Conservation (phyloP, 2,113 vertebrate species). For the human region GRCh38 chr3:72490501-72491000, state of each 20-base stretch:
- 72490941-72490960: not conserved
- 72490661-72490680: too few relatives aligned
- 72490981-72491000: not conserved
- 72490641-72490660: too few relatives aligned
- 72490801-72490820: not conserved
- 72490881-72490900: not conserved
- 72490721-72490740: too few relatives aligned
- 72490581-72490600: too few relatives aligned
- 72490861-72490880: not conserved
- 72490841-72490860: not conserved
- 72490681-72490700: too few relatives aligned
- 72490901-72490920: not conserved
- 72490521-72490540: too few relatives aligned
- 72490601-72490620: rapidly evolving
- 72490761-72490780: not conserved
- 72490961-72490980: not conserved
- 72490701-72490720: too few relatives aligned
- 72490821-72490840: not conserved
- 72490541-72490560: too few relatives aligned
- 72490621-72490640: too few relatives aligned
- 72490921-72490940: not conserved
- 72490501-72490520: too few relatives aligned
- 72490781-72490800: not conserved
- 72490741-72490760: not conserved
- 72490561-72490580: too few relatives aligned